Conservation (phyloP, 2,888 invertebrate genomes). For the Tetheella fluctuosa region DNA sequence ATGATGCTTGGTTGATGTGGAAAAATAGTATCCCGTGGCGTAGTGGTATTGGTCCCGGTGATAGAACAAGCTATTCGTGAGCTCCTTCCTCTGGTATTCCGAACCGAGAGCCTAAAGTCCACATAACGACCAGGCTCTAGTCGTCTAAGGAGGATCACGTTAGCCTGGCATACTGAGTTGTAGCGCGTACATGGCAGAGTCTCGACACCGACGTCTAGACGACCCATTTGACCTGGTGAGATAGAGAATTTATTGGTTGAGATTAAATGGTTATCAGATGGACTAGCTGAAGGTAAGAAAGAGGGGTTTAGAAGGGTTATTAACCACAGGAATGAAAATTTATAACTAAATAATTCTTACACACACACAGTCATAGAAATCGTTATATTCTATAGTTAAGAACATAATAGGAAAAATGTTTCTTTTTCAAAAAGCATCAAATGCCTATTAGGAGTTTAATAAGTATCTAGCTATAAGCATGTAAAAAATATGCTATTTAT, state of each 20-base stretch:
- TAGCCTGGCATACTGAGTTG: constrained; percentile 95
- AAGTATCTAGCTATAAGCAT: no score
- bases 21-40: constrained; percentile 92
- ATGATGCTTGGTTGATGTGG: constrained; percentile 91
- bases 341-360: no score
- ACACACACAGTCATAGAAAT: no score
- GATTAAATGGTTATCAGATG: background rate
- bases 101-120: constrained; percentile 89
- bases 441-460: no score
- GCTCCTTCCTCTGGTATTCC: constrained; percentile 91
- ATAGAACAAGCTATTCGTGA: constrained; percentile 91
- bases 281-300: background rate
- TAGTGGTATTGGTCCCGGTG: constrained; percentile 92
- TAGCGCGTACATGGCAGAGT: constrained; percentile 93
- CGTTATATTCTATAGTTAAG: no score
- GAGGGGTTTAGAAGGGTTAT: background rate
- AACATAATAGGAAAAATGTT: background rate
- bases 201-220: constrained; percentile 90
- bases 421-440: background rate
- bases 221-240: constrained; percentile 86
- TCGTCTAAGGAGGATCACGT: constrained; percentile 90
- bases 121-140: constrained; percentile 92
- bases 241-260: background rate
- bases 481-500: no score
- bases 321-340: background rate